Evolutionary conservation across 2,888 invertebrate genomes (phyloP), one percentile per base, ranked within the genome.

Genomic region (Nymphalis urticae): DNA sequence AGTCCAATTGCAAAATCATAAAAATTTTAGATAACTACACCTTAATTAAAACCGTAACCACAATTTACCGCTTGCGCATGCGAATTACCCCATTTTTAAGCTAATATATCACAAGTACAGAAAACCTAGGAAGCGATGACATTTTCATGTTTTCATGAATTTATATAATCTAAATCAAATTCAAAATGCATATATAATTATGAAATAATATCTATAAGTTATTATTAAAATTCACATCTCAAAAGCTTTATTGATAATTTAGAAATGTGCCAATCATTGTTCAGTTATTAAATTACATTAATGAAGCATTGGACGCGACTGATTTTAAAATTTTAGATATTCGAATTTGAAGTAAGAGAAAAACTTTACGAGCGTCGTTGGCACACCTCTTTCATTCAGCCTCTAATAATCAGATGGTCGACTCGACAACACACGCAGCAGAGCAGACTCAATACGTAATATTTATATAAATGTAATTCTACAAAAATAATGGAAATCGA

Each of bases 381-480:
- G 89, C 86, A 88, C 90, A 87, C 86, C 88, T 86, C 89, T 82
- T 80, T 83, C 82, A 82, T 82, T 86, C 86, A 85, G 91, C 89
- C 80, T 84, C 91, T 92, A 90, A 84, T 79, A 54, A 85, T 85
- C 84, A 86, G 82, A 89, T 85, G 87, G 86, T 87, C 81, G 86
- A 85, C 79, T 87, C 83, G 89, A 91, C 87, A 90, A 87, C 88
- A 91, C 89, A 92, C 92, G 91, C 92, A 92, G 90, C 90, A 87
- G 91, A 89, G 88, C 88, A 92, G 90, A 90, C 85, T 87, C 82
- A 88, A 82, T 87, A 88, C 89, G 90, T 82, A 86, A 86, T 88
- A 84, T 83, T 86, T 81, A 85, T 82, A 88, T 81, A 82, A 81
- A 89, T 82, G 83, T 85, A 86, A 81, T 79, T 88, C 90, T 92